These are phyloP conservation scores for Morpho helenor DNA, from an alignment of 2,888 invertebrate species.

Conservation along the genomic window DNA sequence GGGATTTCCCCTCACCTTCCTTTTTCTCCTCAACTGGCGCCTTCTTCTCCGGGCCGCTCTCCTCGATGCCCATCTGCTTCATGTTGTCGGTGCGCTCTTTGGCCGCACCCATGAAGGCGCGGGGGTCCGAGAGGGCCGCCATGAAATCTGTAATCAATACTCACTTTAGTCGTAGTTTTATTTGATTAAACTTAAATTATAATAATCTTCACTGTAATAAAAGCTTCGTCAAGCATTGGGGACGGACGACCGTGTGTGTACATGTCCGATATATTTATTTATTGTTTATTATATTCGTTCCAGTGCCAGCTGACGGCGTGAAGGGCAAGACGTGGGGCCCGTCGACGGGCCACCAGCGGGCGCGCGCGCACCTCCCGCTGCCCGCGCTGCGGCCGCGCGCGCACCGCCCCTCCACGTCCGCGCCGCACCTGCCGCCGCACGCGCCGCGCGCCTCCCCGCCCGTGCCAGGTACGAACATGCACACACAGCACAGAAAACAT, in stretches of 20 bases:
- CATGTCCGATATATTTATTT: too few relatives aligned
- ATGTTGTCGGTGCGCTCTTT: slow-evolving; percentile 94
- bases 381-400: slow-evolving; percentile 75
- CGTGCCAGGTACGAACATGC: slow-evolving; percentile 30
- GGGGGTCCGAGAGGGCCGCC: slow-evolving; percentile 97
- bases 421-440: slow-evolving; percentile 79
- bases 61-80: slow-evolving; percentile 97
- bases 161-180: too few relatives aligned
- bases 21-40: slow-evolving; percentile 84
- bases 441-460: slow-evolving; percentile 54
- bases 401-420: slow-evolving; percentile 38
- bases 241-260: too few relatives aligned
- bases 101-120: slow-evolving; percentile 93
- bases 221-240: too few relatives aligned
- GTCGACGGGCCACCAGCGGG: slow-evolving; percentile 94
- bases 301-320: slow-evolving; percentile 96
- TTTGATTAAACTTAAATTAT: too few relatives aligned
- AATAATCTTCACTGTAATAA: too few relatives aligned
- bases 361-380: slow-evolving; percentile 86
- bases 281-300: too few relatives aligned
- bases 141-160: slow-evolving; percentile 87
- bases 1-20: slow-evolving; percentile 78
- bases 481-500: too few relatives aligned
- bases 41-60: slow-evolving; percentile 83
- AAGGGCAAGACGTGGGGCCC: slow-evolving; percentile 99